Base-by-base conservation (phyloP, 2,888 invertebrate species). In the Caenorhabditis doughertyi region DNA sequence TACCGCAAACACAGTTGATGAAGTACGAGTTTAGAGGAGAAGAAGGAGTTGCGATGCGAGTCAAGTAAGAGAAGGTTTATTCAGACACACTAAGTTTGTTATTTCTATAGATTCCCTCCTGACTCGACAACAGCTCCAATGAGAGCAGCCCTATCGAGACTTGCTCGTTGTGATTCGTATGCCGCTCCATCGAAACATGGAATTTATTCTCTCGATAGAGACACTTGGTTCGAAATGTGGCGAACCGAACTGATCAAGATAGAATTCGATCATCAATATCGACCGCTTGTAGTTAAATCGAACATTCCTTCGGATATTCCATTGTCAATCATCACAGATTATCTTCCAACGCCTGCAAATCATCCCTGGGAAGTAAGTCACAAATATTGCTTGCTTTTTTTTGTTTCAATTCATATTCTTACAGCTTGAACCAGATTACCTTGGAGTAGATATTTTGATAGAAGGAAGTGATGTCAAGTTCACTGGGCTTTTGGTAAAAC, bases 371-470 rank as follows among this genome's bases (percentile, higher is more conserved):
- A 83, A 42, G 84, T 84, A 5, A 29, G 62, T 76, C n/a, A n/a
- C n/a, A n/a, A n/a, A n/a, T n/a, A n/a, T n/a, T n/a, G n/a, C n/a
- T n/a, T n/a, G n/a, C n/a, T n/a, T n/a, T n/a, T 53, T 21, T 4
- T 21, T n/a, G n/a, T n/a, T n/a, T n/a, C n/a, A n/a, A n/a, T n/a
- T n/a, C n/a, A n/a, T n/a, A n/a, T n/a, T n/a, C 13, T 95, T 95
- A 0, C 94, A 95, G 0, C 93, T 98, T 88, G 94, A 95, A 4
- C 95, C 97, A 0, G 98, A 99, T 92, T 95, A 95, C 92, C 96
- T 99, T 0, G 95, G 95, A 81, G 94, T 98, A 0, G 97, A 98
- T 90, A 93, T 98, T 27, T 97, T 98, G 93, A 96, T 98, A 42
- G 97, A 97, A 0, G 96, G 98, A 0, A 97, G 97, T 0, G 95